A percentile compares a stretch with the other conserved stretches of the same genome.
These are phyloP conservation scores for Pachyramphus minor DNA, from an alignment of 2,113 vertebrate species.

Conservation along the genomic window DNA sequence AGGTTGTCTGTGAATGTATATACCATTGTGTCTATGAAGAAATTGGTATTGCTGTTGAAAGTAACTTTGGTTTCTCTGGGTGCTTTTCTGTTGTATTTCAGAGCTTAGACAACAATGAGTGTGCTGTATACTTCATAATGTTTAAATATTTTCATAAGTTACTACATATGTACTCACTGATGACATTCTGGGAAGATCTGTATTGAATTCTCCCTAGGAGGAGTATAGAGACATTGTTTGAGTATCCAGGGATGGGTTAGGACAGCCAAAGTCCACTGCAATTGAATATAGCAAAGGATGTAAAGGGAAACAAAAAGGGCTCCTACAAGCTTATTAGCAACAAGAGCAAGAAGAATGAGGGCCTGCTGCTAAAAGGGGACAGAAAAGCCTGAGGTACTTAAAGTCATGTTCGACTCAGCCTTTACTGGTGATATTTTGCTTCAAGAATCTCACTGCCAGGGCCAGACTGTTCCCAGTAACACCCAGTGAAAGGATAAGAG, in stretches of 20 bases:
- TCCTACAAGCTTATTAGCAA: not conserved
- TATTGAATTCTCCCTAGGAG: not conserved
- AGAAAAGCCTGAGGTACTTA: not conserved
- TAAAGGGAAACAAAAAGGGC: rapidly evolving
- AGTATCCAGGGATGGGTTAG: not conserved
- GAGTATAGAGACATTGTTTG: not conserved
- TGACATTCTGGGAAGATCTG: not conserved
- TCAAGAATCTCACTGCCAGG: not conserved
- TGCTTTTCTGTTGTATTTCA: not conserved
- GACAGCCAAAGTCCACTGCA: not conserved
- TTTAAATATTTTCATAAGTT: not conserved
- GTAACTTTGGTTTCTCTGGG: not conserved
- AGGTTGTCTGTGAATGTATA: not conserved
- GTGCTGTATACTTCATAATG: not conserved
- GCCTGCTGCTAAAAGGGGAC: not conserved
- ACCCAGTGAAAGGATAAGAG: not conserved
- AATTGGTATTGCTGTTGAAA: not conserved
- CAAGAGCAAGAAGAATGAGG: not conserved
- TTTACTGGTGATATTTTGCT: not conserved
- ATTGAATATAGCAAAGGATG: not conserved
- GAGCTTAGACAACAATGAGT: not conserved
- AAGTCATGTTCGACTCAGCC: not conserved
- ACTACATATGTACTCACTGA: not conserved
- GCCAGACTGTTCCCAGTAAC: not conserved
- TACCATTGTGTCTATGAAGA: not conserved